Evolutionary conservation across 2,888 invertebrate genomes (phyloP), one percentile per base, ranked within the genome.

Genomic region (Netelia inedita): DNA sequence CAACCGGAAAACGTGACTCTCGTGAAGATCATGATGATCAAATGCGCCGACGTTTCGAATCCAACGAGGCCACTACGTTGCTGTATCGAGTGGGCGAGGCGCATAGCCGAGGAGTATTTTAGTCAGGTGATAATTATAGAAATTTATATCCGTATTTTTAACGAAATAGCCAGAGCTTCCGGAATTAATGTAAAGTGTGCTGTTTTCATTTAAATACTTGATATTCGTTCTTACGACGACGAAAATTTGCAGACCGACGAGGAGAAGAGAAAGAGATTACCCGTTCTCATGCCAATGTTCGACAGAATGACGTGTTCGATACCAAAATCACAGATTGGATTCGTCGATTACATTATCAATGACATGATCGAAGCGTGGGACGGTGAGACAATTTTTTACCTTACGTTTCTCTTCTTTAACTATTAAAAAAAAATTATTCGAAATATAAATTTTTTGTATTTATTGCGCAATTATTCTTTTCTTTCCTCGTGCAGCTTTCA

Each of bases 291-390:
- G 99, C 99, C 99, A 9, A 97, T 98, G 96, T 99, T 99, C 94
- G 99, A 99, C 94, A 96, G 99, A 88, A 95, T 96, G 83, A 97
- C 98, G 1, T 99, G 99, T 94, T 99, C 98, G 91, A 98, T 99
- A 93, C 99, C 99, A 75, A 98, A 98, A 94, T 98, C 99, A 83
- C 99, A 99, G 95, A 98, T 98, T 91, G 98, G 98, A 80, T 99
- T 99, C 94, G 97, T 99, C 87, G 99, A 99, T 94, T 98, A 97
- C 94, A 99, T 99, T 92, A 98, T 99, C 90, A 98, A 98, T 90
- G 98, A 98, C 92, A 98, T 99, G 98, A 98, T 99, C 95, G 98
- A 98, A 92, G 98, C 98, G 43, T 99, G 99, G 98, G 97, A 98
- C 92, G 97, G 98, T 97, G 91, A 94, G 95, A 43, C n/a, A 6